Evolutionary conservation across 2,113 vertebrate genomes (phyloP).

Genomic region (Lipophrys pholis): DNA sequence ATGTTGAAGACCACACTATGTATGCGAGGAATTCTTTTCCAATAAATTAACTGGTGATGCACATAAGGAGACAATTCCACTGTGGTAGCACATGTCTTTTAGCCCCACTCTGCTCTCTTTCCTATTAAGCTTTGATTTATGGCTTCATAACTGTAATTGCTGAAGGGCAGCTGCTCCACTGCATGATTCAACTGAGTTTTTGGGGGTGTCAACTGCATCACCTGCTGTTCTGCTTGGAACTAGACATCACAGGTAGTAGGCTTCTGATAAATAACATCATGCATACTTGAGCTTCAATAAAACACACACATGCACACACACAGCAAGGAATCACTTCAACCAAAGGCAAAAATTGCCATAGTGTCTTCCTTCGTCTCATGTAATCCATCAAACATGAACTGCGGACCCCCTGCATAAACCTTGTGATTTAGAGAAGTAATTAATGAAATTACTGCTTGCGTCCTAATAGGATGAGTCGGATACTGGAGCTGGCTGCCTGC

Average conservation of each 20-base stretch:
- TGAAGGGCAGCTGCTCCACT: constrained; percentile 76
- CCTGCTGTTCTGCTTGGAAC: constrained; percentile 73
- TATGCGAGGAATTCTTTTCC: constrained; percentile 4
- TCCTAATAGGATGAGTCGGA: constrained; percentile 55
- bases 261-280: constrained; percentile 69
- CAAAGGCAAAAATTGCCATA: constrained; percentile 26
- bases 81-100: constrained; percentile 59
- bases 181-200: constrained; percentile 72
- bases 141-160: constrained; percentile 80
- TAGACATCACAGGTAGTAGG: constrained; percentile 61
- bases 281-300: constrained; percentile 19
- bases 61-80: constrained; percentile 43
- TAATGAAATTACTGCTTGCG: constrained; percentile 67
- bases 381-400: constrained; percentile 52
- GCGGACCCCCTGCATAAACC: constrained; percentile 42
- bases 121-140: constrained; percentile 81
- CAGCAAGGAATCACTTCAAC: constrained; percentile 43
- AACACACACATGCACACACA: constrained; percentile 23
- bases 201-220: constrained; percentile 69
- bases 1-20: no score
- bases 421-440: constrained; percentile 68
- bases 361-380: constrained; percentile 26
- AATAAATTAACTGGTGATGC: constrained; percentile 43
- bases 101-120: constrained; percentile 45
- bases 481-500: constrained; percentile 41